phyloP scores from a whole-genome alignment of 2,888 invertebrate genomes.

The Catotricha subobsoleta region DNA sequence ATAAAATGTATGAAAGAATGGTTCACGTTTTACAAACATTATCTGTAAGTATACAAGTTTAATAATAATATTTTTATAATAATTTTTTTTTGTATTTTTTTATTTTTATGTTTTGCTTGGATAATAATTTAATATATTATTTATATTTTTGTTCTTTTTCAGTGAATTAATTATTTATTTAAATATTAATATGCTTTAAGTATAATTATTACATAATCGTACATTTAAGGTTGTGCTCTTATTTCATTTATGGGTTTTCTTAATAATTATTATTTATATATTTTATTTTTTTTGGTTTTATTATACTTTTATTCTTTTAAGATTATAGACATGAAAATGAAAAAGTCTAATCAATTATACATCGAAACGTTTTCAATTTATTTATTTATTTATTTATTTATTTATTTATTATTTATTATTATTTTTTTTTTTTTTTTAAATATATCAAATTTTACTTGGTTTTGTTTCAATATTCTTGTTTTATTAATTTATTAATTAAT shows the following conservation, averaged over 20 bases:
- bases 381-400: slow-evolving; percentile 1
- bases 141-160: background rate
- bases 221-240: slow-evolving; percentile 2
- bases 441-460: too few species aligned
- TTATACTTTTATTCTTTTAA: background rate
- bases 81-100: background rate
- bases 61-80: background rate
- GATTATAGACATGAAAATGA: too few species aligned
- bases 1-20: background rate
- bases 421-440: too few species aligned
- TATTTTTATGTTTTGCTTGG: background rate
- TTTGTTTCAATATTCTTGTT: too few species aligned
- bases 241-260: background rate
- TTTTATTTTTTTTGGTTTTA: background rate
- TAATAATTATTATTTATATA: background rate
- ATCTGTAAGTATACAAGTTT: too few species aligned
- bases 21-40: too few species aligned
- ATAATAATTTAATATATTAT: background rate
- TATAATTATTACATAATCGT: background rate
- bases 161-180: background rate
- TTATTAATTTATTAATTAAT: too few species aligned
- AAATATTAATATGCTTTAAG: background rate
- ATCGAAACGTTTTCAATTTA: too few species aligned
- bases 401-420: too few species aligned
- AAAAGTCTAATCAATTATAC: too few species aligned